phyloP scores from a whole-genome alignment of 2,797 vertebrate species.

The Gambusia yucatana region DNA sequence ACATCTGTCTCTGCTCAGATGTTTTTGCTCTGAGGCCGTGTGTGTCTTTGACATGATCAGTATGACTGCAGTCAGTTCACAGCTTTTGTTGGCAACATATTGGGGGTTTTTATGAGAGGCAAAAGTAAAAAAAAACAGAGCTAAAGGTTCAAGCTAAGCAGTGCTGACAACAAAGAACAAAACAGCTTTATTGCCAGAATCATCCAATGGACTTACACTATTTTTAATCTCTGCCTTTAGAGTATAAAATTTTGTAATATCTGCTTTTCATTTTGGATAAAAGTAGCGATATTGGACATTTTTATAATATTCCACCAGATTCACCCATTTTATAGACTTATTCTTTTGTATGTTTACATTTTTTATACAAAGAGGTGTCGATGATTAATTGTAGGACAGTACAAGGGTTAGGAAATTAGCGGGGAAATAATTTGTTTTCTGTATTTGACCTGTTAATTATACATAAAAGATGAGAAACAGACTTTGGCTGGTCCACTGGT shows the following conservation, averaged over 20 bases:
- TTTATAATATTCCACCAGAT: not conserved
- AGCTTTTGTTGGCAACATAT: slow-evolving; percentile 45
- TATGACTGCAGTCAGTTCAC: slow-evolving; percentile 60
- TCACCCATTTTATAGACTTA: not conserved
- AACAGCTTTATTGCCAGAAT: too few species aligned
- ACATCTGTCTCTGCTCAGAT: slow-evolving; percentile 34
- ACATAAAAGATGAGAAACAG: not conserved
- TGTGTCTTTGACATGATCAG: slow-evolving; percentile 55
- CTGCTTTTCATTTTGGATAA: not conserved
- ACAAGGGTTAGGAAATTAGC: too few species aligned
- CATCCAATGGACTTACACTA: not conserved
- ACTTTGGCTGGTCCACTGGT: not conserved
- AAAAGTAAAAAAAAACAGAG: slow-evolving; percentile 12
- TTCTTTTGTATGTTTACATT: not conserved
- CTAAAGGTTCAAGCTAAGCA: slow-evolving; percentile 9
- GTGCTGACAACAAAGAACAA: slow-evolving; percentile 8
- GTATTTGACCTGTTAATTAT: not conserved
- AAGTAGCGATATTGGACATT: not conserved
- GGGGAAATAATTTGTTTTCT: not conserved
- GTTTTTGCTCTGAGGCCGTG: slow-evolving; percentile 29
- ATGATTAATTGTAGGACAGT: not conserved
- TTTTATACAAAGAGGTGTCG: not conserved
- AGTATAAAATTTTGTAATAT: not conserved
- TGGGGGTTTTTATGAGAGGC: slow-evolving; percentile 33
- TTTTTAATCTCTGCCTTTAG: not conserved